Conservation (phyloP, 92 coral and sea anemone genomes). For the Palythoa caribaeorum region DNA sequence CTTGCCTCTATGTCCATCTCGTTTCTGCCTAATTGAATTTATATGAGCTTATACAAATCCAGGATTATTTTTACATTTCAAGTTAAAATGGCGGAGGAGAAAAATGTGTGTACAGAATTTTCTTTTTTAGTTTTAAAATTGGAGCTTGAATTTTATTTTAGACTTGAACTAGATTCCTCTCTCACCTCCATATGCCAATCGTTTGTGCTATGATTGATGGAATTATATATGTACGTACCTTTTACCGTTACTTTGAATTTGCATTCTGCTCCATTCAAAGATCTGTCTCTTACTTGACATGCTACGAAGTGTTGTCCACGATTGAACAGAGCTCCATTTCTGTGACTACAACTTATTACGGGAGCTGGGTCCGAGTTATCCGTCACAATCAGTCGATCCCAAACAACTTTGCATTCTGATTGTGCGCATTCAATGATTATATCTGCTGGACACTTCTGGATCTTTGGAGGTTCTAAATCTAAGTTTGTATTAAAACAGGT, state of each 20-base stretch:
- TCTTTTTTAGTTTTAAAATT: no score
- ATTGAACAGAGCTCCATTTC: background rate
- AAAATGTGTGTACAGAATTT: no score
- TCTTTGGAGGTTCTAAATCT: conserved; percentile 42
- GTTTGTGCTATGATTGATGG: background rate
- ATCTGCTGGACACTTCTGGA: conserved; percentile 41
- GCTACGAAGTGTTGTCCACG: conserved; percentile 35
- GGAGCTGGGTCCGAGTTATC: conserved; percentile 37
- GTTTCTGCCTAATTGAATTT: no score
- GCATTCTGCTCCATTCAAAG: conserved; percentile 28
- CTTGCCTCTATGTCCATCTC: no score
- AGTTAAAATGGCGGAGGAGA: no score
- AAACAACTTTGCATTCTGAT: background rate
- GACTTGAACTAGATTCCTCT: no score
- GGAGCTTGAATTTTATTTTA: no score
- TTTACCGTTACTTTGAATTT: conserved; percentile 25
- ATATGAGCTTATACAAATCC: no score
- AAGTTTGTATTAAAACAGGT: background rate
- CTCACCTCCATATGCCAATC: no score
- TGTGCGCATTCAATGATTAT: background rate
- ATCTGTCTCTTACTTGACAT: conserved; percentile 7
- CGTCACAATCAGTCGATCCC: conserved; percentile 16
- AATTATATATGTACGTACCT: background rate
- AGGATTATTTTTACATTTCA: no score
- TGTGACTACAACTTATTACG: background rate